These are phyloP conservation scores for Thymallus thymallus DNA, from an alignment of 2,113 vertebrate species.

Conservation along the genomic window DNA sequence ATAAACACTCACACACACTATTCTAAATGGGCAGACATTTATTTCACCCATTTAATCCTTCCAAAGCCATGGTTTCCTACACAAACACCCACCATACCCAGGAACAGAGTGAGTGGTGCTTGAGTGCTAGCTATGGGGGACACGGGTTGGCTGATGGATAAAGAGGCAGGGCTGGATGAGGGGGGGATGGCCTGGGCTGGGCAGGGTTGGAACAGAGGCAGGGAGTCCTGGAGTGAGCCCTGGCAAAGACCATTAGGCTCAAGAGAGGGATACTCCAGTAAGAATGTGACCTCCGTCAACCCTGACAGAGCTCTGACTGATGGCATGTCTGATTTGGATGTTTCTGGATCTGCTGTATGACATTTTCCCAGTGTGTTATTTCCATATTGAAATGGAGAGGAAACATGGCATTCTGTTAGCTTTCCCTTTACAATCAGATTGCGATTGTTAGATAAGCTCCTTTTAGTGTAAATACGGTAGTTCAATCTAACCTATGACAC, in stretches of 20 bases:
- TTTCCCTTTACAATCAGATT: conserved; percentile 2
- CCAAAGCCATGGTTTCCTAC: not conserved
- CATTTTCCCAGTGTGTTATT: conserved; percentile 1
- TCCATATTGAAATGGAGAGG: not conserved
- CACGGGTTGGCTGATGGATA: not conserved
- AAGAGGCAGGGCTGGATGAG: not conserved
- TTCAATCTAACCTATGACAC: not conserved
- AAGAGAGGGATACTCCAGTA: not conserved
- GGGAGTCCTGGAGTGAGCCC: not conserved
- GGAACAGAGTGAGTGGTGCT: not conserved
- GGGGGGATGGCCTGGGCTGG: too few species aligned
- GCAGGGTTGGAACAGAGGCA: not conserved
- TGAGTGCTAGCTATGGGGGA: not conserved
- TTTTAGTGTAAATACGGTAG: not conserved
- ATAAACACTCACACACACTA: not conserved
- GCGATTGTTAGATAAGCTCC: not conserved
- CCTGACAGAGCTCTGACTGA: not conserved
- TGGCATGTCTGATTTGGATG: conserved; percentile 9
- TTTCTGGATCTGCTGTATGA: not conserved
- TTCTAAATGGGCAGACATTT: not conserved
- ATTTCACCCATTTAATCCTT: not conserved
- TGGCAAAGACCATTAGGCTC: conserved; percentile 4
- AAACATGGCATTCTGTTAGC: too few species aligned
- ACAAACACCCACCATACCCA: not conserved
- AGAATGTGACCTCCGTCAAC: not conserved